Evolutionary conservation across 2,888 invertebrate species (phyloP).

Genomic region (Oxytorus armatus): DNA sequence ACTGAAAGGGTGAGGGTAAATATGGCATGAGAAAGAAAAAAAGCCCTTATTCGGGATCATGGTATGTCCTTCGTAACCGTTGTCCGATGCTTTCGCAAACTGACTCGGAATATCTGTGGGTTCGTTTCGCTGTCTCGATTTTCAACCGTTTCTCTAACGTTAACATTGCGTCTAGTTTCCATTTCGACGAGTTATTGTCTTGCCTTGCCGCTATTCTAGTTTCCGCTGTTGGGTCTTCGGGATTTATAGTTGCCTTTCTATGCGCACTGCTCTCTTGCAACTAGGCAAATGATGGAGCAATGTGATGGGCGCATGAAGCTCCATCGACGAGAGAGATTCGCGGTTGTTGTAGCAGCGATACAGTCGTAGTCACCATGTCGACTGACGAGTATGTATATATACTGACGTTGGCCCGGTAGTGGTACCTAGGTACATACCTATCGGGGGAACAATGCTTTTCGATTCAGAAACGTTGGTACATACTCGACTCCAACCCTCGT

Average conservation of each 20-base stretch:
- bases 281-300: constrained; percentile 46
- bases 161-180: constrained; percentile 42
- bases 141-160: constrained; percentile 1
- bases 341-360: constrained; percentile 30
- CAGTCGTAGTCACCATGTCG: constrained; percentile 9
- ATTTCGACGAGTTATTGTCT: constrained; percentile 60
- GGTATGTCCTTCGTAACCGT: constrained; percentile 23
- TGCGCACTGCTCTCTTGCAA: constrained; percentile 37
- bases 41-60: constrained; percentile 36
- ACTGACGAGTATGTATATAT: constrained; percentile 24
- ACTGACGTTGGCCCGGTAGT: constrained; percentile 5
- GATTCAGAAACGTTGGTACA: constrained; percentile 60
- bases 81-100: constrained; percentile 28
- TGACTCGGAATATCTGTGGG: constrained; percentile 25
- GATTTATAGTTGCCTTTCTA: constrained; percentile 15
- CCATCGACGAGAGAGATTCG: constrained; percentile 46
- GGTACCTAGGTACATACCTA: constrained; percentile 48
- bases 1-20: constrained; percentile 5
- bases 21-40: constrained; percentile 28
- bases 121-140: constrained; percentile 18
- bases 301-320: constrained; percentile 47
- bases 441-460: constrained; percentile 74
- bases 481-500: constrained; percentile 47
- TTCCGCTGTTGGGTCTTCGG: constrained; percentile 45
- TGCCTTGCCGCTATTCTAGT: constrained; percentile 52